Evolutionary conservation across 2,888 invertebrate species (phyloP).

Genomic region (Cephonodes hylas): DNA sequence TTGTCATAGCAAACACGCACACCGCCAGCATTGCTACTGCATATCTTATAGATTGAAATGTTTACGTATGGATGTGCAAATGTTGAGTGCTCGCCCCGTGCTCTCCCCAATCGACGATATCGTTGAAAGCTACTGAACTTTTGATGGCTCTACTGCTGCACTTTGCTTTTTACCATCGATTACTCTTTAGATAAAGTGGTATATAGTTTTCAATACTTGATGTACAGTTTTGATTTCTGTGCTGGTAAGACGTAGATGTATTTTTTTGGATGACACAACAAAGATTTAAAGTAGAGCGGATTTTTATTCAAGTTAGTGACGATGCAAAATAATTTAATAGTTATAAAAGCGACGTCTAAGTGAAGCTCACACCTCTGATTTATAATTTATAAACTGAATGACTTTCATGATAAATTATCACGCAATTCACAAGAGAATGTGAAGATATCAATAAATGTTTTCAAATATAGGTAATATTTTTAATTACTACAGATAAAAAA

Average conservation of each 20-base stretch:
- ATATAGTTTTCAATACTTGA: background rate
- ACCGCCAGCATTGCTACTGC: background rate
- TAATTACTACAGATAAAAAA: too few relatives aligned
- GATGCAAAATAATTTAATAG: too few relatives aligned
- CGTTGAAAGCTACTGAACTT: conserved; percentile 47
- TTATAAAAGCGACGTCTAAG: too few relatives aligned
- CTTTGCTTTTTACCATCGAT: conserved; percentile 23
- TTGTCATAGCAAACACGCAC: background rate
- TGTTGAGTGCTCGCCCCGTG: conserved; percentile 6
- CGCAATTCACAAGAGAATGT: too few relatives aligned
- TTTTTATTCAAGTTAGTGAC: too few relatives aligned
- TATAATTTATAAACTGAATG: too few relatives aligned
- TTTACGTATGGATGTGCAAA: background rate
- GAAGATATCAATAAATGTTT: too few relatives aligned
- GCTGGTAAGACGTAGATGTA: background rate
- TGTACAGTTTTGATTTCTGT: background rate
- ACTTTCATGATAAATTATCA: too few relatives aligned
- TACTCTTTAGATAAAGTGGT: background rate
- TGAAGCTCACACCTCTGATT: too few relatives aligned
- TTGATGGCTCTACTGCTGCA: conserved; percentile 44
- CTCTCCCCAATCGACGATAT: conserved; percentile 18
- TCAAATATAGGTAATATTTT: too few relatives aligned
- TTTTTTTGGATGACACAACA: too few relatives aligned
- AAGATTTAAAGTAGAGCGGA: too few relatives aligned
- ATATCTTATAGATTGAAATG: background rate